Evolutionary conservation across 2,113 vertebrate species (phyloP).

Genomic region (Micronycteris hirsuta): DNA sequence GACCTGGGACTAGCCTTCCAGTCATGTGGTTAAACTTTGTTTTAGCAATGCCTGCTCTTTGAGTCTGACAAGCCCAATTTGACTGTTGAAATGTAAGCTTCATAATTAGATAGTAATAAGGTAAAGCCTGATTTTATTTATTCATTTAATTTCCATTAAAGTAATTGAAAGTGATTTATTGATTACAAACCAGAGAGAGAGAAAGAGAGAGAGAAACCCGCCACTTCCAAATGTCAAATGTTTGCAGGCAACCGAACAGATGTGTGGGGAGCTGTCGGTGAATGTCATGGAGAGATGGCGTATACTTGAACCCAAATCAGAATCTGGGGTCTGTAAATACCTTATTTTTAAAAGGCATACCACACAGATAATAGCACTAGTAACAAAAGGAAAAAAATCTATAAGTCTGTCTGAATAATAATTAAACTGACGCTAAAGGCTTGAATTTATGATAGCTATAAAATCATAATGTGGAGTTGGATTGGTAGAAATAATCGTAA

Average conservation of each 20-base stretch:
- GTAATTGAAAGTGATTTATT: slow-evolving; percentile 41
- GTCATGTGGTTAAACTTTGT: not conserved
- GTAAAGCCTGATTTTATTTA: slow-evolving; percentile 24
- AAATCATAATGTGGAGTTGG: not conserved
- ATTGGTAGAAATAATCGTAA: not conserved
- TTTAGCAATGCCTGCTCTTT: not conserved
- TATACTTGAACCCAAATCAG: not conserved
- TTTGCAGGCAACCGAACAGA: slow-evolving; percentile 10
- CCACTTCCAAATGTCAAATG: not conserved
- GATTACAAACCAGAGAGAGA: not conserved
- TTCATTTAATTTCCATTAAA: slow-evolving; percentile 48
- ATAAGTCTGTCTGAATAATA: not conserved
- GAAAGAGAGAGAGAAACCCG: not conserved
- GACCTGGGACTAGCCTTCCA: not conserved
- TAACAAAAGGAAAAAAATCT: not conserved
- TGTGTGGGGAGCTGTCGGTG: not conserved
- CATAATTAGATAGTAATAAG: slow-evolving; percentile 22
- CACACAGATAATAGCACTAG: not conserved
- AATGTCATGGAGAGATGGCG: not conserved
- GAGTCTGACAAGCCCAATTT: not conserved
- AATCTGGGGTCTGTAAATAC: not conserved
- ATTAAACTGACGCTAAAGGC: not conserved
- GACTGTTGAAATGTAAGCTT: slow-evolving; percentile 8
- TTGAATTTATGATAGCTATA: not conserved
- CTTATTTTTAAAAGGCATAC: not conserved